Evolutionary conservation across 2,113 vertebrate species (phyloP), one percentile per base, ranked within the genome.

Genomic region (Gymnarchus niloticus): DNA sequence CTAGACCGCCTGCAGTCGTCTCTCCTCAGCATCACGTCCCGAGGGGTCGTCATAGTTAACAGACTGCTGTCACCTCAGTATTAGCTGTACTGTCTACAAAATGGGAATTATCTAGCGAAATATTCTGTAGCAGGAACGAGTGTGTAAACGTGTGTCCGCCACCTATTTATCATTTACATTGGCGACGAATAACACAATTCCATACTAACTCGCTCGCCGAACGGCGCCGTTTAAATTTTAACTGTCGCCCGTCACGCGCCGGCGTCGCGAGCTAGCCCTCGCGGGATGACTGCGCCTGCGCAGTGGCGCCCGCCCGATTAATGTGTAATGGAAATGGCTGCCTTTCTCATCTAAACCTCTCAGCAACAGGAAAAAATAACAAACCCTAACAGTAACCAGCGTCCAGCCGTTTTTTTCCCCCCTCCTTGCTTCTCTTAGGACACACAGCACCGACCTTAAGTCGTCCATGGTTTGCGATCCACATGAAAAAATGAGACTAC

Each of bases 1-100:
- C 94, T 91, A 0, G 97, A 97, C 73, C 97, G 93, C 83, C 96
- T 95, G 49, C 96, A 95, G 10, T 94, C 98, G n/a, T n/a, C n/a
- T n/a, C n/a, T n/a, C n/a, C n/a, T n/a, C n/a, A n/a, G n/a, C n/a
- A n/a, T n/a, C n/a, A n/a, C 52, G 52, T 54, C 14, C 14, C 5
- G 52, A 54, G 6, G 46, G 46, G 6, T 37, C 46, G 21, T 10
- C 12, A 37, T 17, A n/a, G n/a, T n/a, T n/a, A n/a, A n/a, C n/a
- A n/a, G n/a, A n/a, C n/a, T n/a, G n/a, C n/a, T n/a, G n/a, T n/a
- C n/a, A n/a, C n/a, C n/a, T n/a, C n/a, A n/a, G n/a, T n/a, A n/a
- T n/a, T n/a, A n/a, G n/a, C n/a, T n/a, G n/a, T 48, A 78, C 41
- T 78, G 23, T 12, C 44, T 78, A 37, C 76, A 78, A 54, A 78